Conservation (phyloP, 1,140 invertebrate species). For the Pinna nobilis region DNA sequence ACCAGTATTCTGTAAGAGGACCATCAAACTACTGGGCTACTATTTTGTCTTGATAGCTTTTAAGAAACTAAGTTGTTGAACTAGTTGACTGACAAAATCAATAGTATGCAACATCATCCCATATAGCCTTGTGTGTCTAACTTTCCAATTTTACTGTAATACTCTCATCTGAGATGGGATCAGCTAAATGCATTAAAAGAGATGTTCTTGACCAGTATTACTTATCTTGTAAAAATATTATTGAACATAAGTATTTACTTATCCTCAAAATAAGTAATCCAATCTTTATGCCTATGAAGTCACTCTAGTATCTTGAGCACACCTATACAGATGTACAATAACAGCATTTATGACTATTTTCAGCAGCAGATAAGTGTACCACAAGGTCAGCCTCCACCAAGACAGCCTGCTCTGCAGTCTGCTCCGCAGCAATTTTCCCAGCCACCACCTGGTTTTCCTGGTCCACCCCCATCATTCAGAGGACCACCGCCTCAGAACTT, state of each 20-base stretch:
- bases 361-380: constrained; percentile 12
- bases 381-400: constrained; percentile 1
- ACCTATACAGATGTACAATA: too few relatives aligned
- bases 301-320: too few relatives aligned
- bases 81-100: too few relatives aligned
- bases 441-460: constrained; percentile 7
- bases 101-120: too few relatives aligned
- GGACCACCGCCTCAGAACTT: constrained; percentile 19
- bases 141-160: too few relatives aligned
- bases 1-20: too few relatives aligned
- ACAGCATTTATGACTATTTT: neutral
- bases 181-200: neutral
- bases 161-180: neutral
- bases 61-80: too few relatives aligned
- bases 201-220: neutral
- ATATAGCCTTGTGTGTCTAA: too few relatives aligned
- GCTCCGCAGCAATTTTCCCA: constrained; percentile 12
- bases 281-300: too few relatives aligned
- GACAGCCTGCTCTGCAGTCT: neutral
- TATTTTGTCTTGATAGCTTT: too few relatives aligned
- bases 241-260: neutral
- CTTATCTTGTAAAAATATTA: neutral
- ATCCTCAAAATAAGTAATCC: neutral
- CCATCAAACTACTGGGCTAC: too few relatives aligned
- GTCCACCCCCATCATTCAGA: constrained; percentile 24